Base-by-base conservation (phyloP, 2,113 vertebrate species). In the Sarotherodon lohbergeri region DNA sequence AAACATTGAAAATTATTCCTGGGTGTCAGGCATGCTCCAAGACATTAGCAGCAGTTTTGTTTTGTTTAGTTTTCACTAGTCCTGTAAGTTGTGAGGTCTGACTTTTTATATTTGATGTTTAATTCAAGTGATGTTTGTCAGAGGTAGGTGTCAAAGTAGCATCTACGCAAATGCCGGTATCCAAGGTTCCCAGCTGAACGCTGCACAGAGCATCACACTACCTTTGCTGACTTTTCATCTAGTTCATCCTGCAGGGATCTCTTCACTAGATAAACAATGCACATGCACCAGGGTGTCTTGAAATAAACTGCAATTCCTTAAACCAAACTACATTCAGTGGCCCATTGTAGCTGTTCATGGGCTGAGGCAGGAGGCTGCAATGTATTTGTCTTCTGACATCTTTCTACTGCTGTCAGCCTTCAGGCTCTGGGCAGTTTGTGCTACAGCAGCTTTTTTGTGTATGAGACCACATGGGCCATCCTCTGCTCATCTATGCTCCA, bases 71-170 rank as follows among this genome's bases (percentile, higher is more conserved):
- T 27, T 27, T 27, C 27, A 27, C 4, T 27, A 27, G 27, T 71
- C 66, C 66, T 46, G 22, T 71, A 71, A 27, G 66, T 71, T 46
- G n/a, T 9, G n/a, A 71, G 39, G 66, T 73, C 39, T 73, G 66
- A 73, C 39, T 0, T 46, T 73, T 46, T 13, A 43, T 16, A 7
- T 0, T 0, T 71, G n/a, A 71, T 43, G 66, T 43, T 71, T 22
- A 41, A 24, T 68, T 68, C 39, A 73, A 46, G 39, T 63, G 32
- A 29, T 32, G 24, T 76, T 76, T 32, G 43, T 50, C 39, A 27
- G 43, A 19, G 43, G 71, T 29, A 76, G 43, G 16, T 8, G 9
- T 78, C 43, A 78, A 50, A 32, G 16, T 50, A 78, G 0, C 6
- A 78, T 50, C 16, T 29, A 19, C 43, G 32, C 46, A 76, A 76